These are phyloP conservation scores for Mormyrus iriodes DNA, from an alignment of 2,113 vertebrate genomes.

Conservation along the genomic window DNA sequence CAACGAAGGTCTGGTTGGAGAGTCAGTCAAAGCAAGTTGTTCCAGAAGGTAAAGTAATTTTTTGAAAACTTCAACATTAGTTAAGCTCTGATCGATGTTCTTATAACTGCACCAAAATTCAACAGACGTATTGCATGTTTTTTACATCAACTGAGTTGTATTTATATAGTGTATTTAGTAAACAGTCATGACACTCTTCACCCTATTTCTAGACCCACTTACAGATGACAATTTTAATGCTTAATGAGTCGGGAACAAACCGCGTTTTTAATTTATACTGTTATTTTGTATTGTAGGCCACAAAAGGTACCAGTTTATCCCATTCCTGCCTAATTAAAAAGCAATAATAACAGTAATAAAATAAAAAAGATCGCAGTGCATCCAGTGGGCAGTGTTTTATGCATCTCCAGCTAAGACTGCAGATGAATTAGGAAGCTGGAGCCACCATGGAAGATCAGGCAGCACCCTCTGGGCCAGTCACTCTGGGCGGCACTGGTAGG, in stretches of 20 bases:
- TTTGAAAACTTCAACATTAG: not conserved
- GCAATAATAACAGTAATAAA: not conserved
- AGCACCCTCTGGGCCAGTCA: not conserved
- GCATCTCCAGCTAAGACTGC: not conserved
- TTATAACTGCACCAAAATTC: not conserved
- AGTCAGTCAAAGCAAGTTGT: not conserved
- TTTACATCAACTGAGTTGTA: not conserved
- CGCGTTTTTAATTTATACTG: not conserved
- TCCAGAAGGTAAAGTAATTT: slow-evolving; percentile 22
- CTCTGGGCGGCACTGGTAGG: not conserved
- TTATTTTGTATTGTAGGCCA: not conserved
- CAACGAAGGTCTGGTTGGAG: slow-evolving; percentile 10
- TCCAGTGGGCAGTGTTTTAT: not conserved
- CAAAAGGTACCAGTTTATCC: not conserved
- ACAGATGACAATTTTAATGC: not conserved
- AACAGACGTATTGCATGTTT: not conserved
- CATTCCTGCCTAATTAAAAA: not conserved
- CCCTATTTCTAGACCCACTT: not conserved
- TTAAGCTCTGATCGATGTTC: not conserved
- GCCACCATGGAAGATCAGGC: not conserved
- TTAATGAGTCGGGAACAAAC: not conserved
- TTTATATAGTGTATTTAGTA: not conserved
- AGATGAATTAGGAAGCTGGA: not conserved
- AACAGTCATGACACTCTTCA: not conserved
- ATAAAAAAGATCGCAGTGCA: not conserved